These are phyloP conservation scores for Acipenser ruthenus DNA, from an alignment of 2,797 vertebrate genomes.

Conservation along the genomic window DNA sequence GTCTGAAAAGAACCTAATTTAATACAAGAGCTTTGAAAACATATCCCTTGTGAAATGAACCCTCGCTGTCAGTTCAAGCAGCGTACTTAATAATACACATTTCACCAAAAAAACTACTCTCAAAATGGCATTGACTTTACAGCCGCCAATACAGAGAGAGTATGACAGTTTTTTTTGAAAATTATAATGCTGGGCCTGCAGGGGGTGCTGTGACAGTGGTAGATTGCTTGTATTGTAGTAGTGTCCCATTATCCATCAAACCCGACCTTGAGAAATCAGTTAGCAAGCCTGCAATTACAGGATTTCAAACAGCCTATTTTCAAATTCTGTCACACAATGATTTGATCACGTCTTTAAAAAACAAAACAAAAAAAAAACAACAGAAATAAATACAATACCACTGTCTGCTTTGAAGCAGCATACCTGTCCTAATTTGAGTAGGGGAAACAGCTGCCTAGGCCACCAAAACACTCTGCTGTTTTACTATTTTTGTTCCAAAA, in stretches of 20 bases:
- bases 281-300: constrained; percentile 17
- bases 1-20: constrained; percentile 8
- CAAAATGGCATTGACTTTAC: background rate
- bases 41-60: background rate
- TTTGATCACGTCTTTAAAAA: constrained; percentile 18
- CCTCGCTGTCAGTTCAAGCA: background rate
- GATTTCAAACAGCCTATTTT: constrained; percentile 29
- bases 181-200: background rate
- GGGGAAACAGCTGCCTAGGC: background rate
- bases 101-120: background rate
- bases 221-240: background rate
- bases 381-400: constrained; percentile 12
- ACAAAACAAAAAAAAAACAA: constrained; percentile 12
- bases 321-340: constrained; percentile 25
- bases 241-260: constrained; percentile 3
- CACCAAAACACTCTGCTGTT: background rate
- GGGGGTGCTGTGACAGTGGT: background rate
- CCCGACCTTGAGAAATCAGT: constrained; percentile 26
- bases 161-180: too few species aligned
- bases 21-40: constrained; percentile 3
- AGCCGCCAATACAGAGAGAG: constrained; percentile 7
- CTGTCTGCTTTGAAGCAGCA: constrained; percentile 25
- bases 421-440: constrained; percentile 18
- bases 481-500: constrained; percentile 22
- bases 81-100: constrained; percentile 1